Percentiles rank a stretch among this genome's conserved stretches.
phyloP scores from a whole-genome alignment of 2,888 invertebrate genomes.

The Rhagium mordax region DNA sequence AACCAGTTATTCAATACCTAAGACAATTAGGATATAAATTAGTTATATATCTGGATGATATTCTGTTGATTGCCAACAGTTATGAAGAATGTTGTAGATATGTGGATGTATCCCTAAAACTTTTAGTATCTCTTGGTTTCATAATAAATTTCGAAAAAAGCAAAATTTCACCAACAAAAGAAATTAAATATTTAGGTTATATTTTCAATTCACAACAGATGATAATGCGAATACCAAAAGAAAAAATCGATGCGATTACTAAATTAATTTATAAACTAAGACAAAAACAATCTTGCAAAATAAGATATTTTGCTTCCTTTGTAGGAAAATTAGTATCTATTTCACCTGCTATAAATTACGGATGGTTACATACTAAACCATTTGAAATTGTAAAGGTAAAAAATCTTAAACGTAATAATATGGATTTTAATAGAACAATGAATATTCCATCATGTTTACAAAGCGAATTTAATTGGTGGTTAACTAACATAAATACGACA shows the following conservation, averaged over 20 bases:
- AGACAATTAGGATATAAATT: not conserved
- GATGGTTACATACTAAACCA: constrained; percentile 35
- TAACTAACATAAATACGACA: not conserved
- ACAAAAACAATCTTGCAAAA: constrained; percentile 32
- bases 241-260: not conserved
- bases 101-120: not conserved
- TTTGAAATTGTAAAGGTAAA: constrained; percentile 42
- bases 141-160: constrained; percentile 47
- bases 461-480: constrained; percentile 43
- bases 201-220: constrained; percentile 10
- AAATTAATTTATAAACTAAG: constrained; percentile 33
- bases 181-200: constrained; percentile 42
- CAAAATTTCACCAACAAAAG: constrained; percentile 16
- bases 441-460: not conserved
- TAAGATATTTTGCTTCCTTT: constrained; percentile 46
- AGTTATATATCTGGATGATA: not conserved
- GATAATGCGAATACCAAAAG: not conserved
- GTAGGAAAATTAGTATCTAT: constrained; percentile 45
- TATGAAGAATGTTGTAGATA: not conserved
- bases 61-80: too few species aligned
- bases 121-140: constrained; percentile 46
- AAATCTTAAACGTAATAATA: constrained; percentile 23
- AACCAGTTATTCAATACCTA: not conserved
- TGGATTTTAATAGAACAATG: constrained; percentile 16
- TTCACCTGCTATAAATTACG: constrained; percentile 52